Evolutionary conservation across 1,140 invertebrate genomes (phyloP), one percentile per base, ranked within the genome.

Genomic region (Thereuonema tuberculata): DNA sequence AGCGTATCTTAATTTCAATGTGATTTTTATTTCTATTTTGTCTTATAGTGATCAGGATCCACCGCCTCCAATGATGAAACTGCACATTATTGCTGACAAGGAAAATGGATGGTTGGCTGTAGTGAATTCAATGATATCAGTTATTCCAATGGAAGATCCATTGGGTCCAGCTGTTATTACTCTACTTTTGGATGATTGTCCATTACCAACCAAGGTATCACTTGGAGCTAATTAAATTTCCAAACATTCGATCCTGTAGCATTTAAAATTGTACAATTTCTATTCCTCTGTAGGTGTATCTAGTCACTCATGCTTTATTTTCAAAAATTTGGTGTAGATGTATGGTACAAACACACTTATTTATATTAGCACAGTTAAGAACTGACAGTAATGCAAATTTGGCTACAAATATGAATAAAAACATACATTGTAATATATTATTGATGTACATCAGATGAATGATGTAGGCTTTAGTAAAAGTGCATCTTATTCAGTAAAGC

Each of bases 51-150:
- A 91, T 59, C 84, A 88, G 72, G 89, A 92, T 65, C 86, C 88
- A 43, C 89, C 90, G 1, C 79, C 81, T 59, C 85, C 87, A 0
- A 84, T 94, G 78, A 72, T 89, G 46, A 83, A 83, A 65, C 74
- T 96, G 15, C 87, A 93, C 66, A 80, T 81, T 27, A 89, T 94
- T 65, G 90, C 92, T 15, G 90, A 94, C 64, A 84, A 85, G 68
- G 89, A 93, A 71, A 82, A 84, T 62, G 91, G 92, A 1, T 96
- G 91, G 91, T 81, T 94, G 56, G 83, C 87, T 73, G 84, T 96
- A 53, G 85, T 95, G 1, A 82, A 82, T 62, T 91, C 89, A 2
- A 84, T 95, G 76, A 84, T 94, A 28, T 82, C 87, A 65, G 82
- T 87, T 21, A 89, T 95, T 62, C 90, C 91, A 1, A 79, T 91